Evolutionary conservation across 2,888 invertebrate genomes (phyloP).

Genomic region (Frankliniella fusca): DNA sequence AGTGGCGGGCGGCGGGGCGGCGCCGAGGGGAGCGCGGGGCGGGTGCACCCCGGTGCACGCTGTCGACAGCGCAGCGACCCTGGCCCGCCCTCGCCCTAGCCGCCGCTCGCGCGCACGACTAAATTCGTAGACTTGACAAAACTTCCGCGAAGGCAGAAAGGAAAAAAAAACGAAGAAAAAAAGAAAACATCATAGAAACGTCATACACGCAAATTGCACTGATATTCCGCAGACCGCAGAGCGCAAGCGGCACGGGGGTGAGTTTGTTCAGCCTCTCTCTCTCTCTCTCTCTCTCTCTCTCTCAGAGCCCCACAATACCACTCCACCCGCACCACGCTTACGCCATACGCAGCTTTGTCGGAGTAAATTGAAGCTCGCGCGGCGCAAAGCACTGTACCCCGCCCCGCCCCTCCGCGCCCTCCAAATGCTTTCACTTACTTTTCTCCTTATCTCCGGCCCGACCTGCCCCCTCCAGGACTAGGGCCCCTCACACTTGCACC

Average conservation of each 20-base stretch:
- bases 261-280: neutral
- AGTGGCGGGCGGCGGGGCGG: neutral
- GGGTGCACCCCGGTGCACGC: neutral
- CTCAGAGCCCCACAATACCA: no score
- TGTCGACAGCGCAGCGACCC: neutral
- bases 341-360: neutral
- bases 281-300: no score
- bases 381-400: neutral
- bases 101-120: neutral
- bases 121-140: no score
- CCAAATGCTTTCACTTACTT: conserved; percentile 22
- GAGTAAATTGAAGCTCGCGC: neutral
- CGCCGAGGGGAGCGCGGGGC: neutral
- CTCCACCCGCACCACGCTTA: neutral
- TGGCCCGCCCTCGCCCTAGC: neutral
- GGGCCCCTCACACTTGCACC: neutral
- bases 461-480: neutral
- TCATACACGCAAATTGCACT: no score
- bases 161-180: no score
- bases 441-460: conserved; percentile 8
- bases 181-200: no score
- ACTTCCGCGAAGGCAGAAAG: no score
- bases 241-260: neutral
- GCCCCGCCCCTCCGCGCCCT: neutral
- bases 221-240: neutral